Percentiles rank a stretch among this genome's conserved stretches.
Evolutionary conservation across 2,797 vertebrate species (phyloP).

Genomic region (Acanthornis magna): DNA sequence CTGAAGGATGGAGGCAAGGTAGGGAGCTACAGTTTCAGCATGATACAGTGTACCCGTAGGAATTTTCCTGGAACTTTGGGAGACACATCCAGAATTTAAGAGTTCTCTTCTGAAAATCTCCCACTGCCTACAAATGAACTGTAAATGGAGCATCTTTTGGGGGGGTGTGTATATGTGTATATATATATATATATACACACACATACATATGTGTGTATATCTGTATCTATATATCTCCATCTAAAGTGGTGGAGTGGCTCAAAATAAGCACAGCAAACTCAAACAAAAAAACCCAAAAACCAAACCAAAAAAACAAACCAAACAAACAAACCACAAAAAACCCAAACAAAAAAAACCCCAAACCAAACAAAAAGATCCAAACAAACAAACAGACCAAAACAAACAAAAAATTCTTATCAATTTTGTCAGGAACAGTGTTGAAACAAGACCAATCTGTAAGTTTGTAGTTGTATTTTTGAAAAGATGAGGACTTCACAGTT

Average conservation of each 20-base stretch:
- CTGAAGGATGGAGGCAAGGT: neutral
- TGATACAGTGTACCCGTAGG: no score
- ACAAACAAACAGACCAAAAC: no score
- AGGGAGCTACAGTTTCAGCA: neutral
- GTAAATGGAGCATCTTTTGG: neutral
- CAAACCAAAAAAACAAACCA: no score
- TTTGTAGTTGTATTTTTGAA: neutral
- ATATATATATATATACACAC: no score
- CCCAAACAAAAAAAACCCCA: no score
- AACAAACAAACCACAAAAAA: no score
- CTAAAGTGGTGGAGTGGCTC: neutral
- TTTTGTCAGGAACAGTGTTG: neutral
- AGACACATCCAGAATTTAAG: neutral
- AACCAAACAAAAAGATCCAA: no score
- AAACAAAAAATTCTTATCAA: neutral
- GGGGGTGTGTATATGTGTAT: no score
- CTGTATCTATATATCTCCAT: neutral
- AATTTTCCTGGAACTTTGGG: neutral
- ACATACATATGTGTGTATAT: no score
- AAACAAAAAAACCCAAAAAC: neutral
- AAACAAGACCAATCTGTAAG: neutral
- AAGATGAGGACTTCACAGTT: neutral
- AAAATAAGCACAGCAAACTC: neutral
- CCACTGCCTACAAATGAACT: neutral
- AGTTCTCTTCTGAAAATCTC: neutral